These are phyloP conservation scores for Lutraria rhynchaena DNA, from an alignment of 1,140 invertebrate species.

Conservation along the genomic window DNA sequence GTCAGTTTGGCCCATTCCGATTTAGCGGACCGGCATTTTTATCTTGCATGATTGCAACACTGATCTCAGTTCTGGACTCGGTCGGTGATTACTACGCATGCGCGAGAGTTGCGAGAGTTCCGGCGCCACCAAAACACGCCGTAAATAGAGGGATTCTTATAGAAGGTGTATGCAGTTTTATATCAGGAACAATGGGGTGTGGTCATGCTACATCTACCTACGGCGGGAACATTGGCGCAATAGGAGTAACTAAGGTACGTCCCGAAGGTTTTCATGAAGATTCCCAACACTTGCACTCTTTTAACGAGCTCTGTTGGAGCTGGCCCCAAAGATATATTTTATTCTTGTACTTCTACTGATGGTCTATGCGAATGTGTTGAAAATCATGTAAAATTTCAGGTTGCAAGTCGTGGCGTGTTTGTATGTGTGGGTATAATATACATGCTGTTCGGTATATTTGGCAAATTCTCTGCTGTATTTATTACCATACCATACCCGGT, in stretches of 20 bases:
- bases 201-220: constrained; percentile 93
- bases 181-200: constrained; percentile 92
- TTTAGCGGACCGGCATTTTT: constrained; percentile 57
- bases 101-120: constrained; percentile 41
- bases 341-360: too few relatives aligned
- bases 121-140: constrained; percentile 56
- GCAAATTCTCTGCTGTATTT: constrained; percentile 90
- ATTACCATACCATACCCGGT: constrained; percentile 94
- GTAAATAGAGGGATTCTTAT: constrained; percentile 42
- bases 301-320: too few relatives aligned
- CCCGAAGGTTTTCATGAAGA: neutral
- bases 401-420: constrained; percentile 92
- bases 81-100: constrained; percentile 70
- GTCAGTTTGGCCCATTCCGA: constrained; percentile 60
- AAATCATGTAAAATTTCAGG: constrained; percentile 82
- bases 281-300: neutral
- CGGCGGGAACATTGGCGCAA: constrained; percentile 93
- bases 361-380: neutral
- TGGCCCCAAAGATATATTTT: too few relatives aligned
- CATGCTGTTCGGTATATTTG: constrained; percentile 89
- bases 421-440: constrained; percentile 90
- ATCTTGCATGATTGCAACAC: constrained; percentile 59
- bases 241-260: constrained; percentile 87
- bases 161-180: constrained; percentile 78
- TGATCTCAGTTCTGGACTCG: constrained; percentile 70